Evolutionary conservation across 1,140 invertebrate genomes (phyloP).

Genomic region (Ericerus pela): DNA sequence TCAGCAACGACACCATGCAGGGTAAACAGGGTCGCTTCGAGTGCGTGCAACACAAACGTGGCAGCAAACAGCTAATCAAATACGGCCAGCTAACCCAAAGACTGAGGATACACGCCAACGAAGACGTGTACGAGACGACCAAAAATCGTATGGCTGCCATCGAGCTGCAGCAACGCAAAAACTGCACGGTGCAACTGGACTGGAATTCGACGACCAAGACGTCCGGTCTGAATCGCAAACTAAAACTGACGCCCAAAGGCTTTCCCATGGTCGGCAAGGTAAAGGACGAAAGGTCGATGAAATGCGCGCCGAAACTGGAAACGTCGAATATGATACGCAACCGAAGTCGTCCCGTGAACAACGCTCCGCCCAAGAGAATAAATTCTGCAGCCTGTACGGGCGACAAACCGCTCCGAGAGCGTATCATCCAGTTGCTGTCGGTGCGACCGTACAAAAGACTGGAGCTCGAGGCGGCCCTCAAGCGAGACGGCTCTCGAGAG

Average conservation of each 20-base stretch:
- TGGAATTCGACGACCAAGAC: background rate
- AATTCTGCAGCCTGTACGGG: constrained; percentile 68
- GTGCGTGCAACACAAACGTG: constrained; percentile 31
- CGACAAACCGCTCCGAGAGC: constrained; percentile 58
- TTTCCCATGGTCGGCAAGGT: background rate
- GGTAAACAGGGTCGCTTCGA: constrained; percentile 2
- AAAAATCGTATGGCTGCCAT: constrained; percentile 73
- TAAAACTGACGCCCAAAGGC: background rate
- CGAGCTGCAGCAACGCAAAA: constrained; percentile 53
- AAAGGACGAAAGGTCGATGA: background rate
- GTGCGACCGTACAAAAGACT: constrained; percentile 83
- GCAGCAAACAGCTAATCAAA: constrained; percentile 44
- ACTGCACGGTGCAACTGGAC: background rate
- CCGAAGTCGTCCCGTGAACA: constrained; percentile 28
- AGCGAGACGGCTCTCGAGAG: constrained; percentile 73
- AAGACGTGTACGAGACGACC: constrained; percentile 85
- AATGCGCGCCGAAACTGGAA: background rate
- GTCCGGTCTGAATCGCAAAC: background rate
- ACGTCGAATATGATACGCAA: background rate
- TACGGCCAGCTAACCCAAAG: constrained; percentile 66
- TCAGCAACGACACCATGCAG: background rate
- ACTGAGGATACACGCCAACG: constrained; percentile 81
- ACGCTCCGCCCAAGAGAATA: constrained; percentile 77
- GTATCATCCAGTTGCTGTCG: constrained; percentile 82
- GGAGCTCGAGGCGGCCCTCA: constrained; percentile 64